Conservation (phyloP, 2,888 invertebrate species). For the Neoaliturus tenellus region DNA sequence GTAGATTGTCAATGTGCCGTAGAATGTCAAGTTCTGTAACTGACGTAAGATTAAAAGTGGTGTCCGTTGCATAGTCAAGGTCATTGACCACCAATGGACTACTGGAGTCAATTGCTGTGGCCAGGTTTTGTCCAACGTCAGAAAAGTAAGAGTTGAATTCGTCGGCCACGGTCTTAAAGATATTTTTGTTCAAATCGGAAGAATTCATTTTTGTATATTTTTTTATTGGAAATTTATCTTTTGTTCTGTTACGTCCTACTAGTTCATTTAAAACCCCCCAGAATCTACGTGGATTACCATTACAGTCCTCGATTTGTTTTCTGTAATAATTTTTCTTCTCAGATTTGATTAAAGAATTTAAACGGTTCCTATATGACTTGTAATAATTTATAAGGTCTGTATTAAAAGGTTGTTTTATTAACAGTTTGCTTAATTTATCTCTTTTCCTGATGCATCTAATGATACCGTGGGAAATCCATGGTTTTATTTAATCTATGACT, state of each 20-base stretch:
- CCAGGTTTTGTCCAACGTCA: background rate
- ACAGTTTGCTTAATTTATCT: background rate
- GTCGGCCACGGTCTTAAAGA: background rate
- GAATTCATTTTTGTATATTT: background rate
- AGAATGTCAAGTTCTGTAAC: background rate
- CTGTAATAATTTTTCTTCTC: conserved; percentile 2
- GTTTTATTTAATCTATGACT: background rate
- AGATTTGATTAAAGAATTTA: background rate
- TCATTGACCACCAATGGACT: background rate
- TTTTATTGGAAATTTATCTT: background rate
- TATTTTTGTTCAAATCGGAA: background rate
- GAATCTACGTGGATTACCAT: background rate
- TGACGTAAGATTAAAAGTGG: background rate
- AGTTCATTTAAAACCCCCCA: background rate
- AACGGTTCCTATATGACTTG: background rate
- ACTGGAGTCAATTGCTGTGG: background rate
- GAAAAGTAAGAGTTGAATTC: background rate
- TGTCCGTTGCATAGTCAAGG: background rate
- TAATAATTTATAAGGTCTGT: background rate
- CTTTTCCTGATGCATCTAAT: background rate
- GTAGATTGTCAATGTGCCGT: background rate
- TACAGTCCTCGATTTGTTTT: background rate
- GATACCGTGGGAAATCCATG: background rate
- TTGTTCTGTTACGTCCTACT: background rate
- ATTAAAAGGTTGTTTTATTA: background rate